These are phyloP conservation scores for Bombyx mandarina DNA, from an alignment of 1,140 invertebrate species.

Conservation along the genomic window DNA sequence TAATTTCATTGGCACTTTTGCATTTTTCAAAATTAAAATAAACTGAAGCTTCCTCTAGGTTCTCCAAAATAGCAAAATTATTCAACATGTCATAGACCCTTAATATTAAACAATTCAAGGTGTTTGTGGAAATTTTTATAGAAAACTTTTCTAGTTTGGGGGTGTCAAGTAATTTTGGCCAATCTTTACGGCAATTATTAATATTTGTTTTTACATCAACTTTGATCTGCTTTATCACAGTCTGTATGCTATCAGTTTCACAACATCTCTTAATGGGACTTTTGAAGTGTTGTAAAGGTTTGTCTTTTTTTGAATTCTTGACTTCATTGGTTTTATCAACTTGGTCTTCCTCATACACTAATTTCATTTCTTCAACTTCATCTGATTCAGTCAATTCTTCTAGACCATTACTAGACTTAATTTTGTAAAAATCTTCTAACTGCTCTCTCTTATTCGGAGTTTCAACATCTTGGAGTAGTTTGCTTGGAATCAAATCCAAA, in stretches of 20 bases:
- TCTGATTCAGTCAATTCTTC: constrained; percentile 45
- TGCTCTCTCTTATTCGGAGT: constrained; percentile 11
- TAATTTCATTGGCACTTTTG: constrained; percentile 22
- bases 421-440: constrained; percentile 19
- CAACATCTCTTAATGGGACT: constrained; percentile 38
- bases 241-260: constrained; percentile 13
- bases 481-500: constrained; percentile 41
- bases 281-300: constrained; percentile 15
- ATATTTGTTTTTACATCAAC: background rate
- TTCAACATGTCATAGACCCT: constrained; percentile 16
- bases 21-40: constrained; percentile 27
- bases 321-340: too few relatives aligned
- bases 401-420: constrained; percentile 44
- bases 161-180: too few relatives aligned
- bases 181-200: too few relatives aligned
- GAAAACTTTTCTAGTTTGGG: constrained; percentile 13
- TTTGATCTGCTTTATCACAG: constrained; percentile 34
- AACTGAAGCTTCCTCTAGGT: constrained; percentile 24
- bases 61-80: constrained; percentile 29
- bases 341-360: constrained; percentile 49
- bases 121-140: constrained; percentile 13
- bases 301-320: too few relatives aligned
- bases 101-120: constrained; percentile 18
- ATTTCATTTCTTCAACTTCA: constrained; percentile 49
- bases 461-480: constrained; percentile 28